These are phyloP conservation scores for Hirudo medicinalis DNA, from an alignment of 1,140 invertebrate species.

Conservation along the genomic window DNA sequence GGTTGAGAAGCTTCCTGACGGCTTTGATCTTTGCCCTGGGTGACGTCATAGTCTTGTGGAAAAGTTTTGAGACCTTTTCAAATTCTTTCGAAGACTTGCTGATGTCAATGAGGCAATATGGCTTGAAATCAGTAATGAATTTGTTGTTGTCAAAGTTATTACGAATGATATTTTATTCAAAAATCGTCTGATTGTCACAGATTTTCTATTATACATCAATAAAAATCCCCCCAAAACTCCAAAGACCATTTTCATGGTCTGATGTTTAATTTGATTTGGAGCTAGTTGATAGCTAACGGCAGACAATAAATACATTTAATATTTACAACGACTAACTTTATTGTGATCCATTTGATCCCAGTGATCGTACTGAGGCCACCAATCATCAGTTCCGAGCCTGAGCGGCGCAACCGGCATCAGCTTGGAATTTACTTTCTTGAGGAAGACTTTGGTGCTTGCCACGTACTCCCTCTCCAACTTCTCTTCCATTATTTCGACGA, in stretches of 20 bases:
- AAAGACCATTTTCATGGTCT: too few species aligned
- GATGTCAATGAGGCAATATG: slow-evolving; percentile 3
- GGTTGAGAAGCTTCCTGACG: slow-evolving; percentile 11
- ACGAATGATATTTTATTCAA: too few species aligned
- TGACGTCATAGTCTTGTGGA: slow-evolving; percentile 10
- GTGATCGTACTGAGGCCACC: neutral
- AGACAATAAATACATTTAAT: neutral
- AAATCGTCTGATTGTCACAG: too few species aligned
- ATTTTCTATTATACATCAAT: too few species aligned
- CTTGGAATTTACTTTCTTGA: neutral
- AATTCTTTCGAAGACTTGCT: neutral
- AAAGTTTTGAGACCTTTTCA: slow-evolving; percentile 9
- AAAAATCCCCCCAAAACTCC: too few species aligned
- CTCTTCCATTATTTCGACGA: slow-evolving; percentile 18
- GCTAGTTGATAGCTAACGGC: too few species aligned
- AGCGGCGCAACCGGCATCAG: too few species aligned
- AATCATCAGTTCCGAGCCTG: neutral
- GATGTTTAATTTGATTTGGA: neutral
- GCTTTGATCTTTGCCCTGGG: slow-evolving; percentile 2
- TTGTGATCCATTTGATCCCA: neutral
- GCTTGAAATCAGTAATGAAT: neutral
- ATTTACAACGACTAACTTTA: too few species aligned
- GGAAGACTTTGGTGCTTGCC: neutral
- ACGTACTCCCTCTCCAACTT: slow-evolving; percentile 12
- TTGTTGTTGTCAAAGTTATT: neutral